Evolutionary conservation across 2,797 vertebrate species (phyloP), one percentile per base, ranked within the genome.

Genomic region (Acrossocheilus fasciatus): DNA sequence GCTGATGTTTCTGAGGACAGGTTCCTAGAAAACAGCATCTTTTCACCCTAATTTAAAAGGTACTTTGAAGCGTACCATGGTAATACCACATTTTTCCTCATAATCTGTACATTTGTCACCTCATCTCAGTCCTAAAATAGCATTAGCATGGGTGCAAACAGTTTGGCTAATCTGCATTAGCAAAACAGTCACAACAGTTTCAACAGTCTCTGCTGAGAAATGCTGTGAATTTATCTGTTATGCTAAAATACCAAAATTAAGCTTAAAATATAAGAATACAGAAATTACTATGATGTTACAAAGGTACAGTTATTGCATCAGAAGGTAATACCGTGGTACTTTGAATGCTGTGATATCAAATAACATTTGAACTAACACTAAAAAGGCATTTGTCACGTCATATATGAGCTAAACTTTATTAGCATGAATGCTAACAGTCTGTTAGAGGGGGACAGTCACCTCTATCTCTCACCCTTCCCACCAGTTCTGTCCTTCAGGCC

Each of bases 401-500:
- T 23, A 4, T 8, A 9, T 79, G 11, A 59, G 20, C 50, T 26
- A 41, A n/a, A 72, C 41, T 54, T 30, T 39, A 76, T 86, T 76
- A 70, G 73, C 85, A 68, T 70, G 9, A 14, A 36, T 11, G 57
- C 85, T 82, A 76, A 77, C 80, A 77, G 36, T 62, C 59, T n/a
- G 14, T 20, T 47, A 11, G 70, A 57, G 45, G 5, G 4, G 45
- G 26, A 52, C 50, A 62, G 74, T 79, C 80, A 34, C 64, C 64
- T 73, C 74, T 50, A 64, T 81, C 68, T 52, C 50, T 82, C 83
- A 73, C 41, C 80, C 73, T 76, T 74, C 74, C 78, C 47, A 43
- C 54, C 57, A 26, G 54, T 72, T 81, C 66, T 75, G 84, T 76
- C 76, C 87, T 83, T 82, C 78, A 77, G 78, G 74, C 59, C n/a